Evolutionary conservation across 2,797 vertebrate genomes (phyloP), one percentile per base, ranked within the genome.

Genomic region (Orientallactaga sibirica): DNA sequence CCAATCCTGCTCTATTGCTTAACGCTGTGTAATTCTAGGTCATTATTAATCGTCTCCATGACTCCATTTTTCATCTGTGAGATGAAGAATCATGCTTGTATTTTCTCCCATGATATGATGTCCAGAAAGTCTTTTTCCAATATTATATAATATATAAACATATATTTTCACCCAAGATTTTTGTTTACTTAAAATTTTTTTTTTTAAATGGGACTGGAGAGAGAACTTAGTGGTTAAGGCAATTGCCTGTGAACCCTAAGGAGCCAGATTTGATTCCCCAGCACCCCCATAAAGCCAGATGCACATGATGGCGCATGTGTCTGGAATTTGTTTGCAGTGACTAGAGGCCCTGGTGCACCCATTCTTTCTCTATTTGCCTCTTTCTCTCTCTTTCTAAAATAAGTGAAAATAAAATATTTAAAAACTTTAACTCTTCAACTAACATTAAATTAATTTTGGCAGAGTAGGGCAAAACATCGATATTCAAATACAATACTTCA

Each of bases 371-470:
- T 48, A 48, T 48, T 48, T 48, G 43, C 43, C 43, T 48, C 43
- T 48, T 48, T 8, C 43, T 48, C 43, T 48, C 43, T 48, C 43
- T 48, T 8, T 48, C 43, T 5, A 48, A 48, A 48, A 48, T 48
- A 48, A 48, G 8, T 48, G 43, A 48, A 48, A 48, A 48, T 8
- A 48, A 48, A 48, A 48, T 8, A 48, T 5, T 48, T 48, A 3
- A 48, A 48, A 89, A 76, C 29, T 64, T 75, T 67, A 67, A 79
- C 76, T 83, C 33, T 76, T 71, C 29, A 88, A 68, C 22, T 41
- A 68, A 84, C 19, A 55, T 83, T 67, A 15, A 93, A 95, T 78
- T 84, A 75, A 67, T 86, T 93, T 92, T 93, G 79, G 7, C 61
- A 83, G n/a, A 77, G 25, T 90, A 27, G 88, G 64, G 24, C 79